phyloP scores from a whole-genome alignment of 2,888 invertebrate species.

The Lasioglossum morio region DNA sequence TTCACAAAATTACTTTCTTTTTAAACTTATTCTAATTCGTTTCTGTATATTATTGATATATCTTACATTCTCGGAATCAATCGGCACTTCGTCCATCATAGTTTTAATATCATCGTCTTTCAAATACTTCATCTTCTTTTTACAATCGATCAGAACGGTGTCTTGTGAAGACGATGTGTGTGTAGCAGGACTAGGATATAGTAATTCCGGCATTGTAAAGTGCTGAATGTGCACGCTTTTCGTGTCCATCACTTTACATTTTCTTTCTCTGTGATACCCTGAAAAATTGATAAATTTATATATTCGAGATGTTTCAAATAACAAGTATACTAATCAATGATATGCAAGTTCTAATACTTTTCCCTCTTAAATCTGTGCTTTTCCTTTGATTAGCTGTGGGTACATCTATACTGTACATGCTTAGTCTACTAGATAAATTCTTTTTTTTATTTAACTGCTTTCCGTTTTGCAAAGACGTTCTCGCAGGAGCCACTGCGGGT shows the following conservation, averaged over 20 bases:
- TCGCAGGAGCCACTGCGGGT: conserved; percentile 62
- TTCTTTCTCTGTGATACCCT: conserved; percentile 48
- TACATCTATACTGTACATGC: conserved; percentile 77
- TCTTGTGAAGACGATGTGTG: conserved; percentile 65
- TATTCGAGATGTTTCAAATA: conserved; percentile 18
- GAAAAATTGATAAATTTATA: conserved; percentile 23
- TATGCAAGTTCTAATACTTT: conserved; percentile 43
- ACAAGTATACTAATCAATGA: not conserved
- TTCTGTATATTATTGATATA: conserved; percentile 1
- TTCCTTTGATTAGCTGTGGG: conserved; percentile 72
- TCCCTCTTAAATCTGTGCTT: conserved; percentile 66
- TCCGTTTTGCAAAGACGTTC: conserved; percentile 64
- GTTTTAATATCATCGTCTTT: conserved; percentile 82
- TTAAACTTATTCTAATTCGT: conserved; percentile 19
- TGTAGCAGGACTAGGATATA: conserved; percentile 64
- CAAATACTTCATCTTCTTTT: conserved; percentile 39
- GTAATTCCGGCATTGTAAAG: conserved; percentile 65
- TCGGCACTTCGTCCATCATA: conserved; percentile 79
- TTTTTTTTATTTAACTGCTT: conserved; percentile 67
- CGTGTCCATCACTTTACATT: conserved; percentile 7
- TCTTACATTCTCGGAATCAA: conserved; percentile 75
- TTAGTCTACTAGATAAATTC: conserved; percentile 72
- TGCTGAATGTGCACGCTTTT: conserved; percentile 43
- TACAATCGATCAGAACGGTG: conserved; percentile 48
- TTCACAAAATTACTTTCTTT: conserved; percentile 34